Base-by-base conservation (phyloP, 2,797 vertebrate species). In the Pristis pectinata region DNA sequence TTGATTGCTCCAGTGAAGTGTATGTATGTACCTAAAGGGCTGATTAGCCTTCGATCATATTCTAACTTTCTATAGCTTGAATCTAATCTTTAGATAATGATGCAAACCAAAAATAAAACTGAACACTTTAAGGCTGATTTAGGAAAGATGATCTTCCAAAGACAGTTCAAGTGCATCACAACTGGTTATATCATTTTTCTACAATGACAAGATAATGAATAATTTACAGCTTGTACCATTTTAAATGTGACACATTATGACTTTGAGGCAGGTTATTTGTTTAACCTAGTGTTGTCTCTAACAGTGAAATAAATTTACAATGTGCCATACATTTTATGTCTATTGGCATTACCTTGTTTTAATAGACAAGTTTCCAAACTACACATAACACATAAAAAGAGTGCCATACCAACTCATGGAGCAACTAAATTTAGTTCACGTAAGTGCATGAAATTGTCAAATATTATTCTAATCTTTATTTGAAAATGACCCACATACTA, bases 141-240 rank as follows among this genome's bases (percentile, higher is more conserved):
- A 67, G 61, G 61, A 41, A 67, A 67, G 37, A 91, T 67, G 87
- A 91, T 91, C 91, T 67, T 41, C 87, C 17, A 91, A 67, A 91
- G 87, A 67, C 61, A 41, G 17, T 22, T 91, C 87, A 91, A 67
- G 87, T 64, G 37, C 59, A 27, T 91, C 87, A n/a, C n/a, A 41
- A 67, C 24, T 67, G 61, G n/a, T 91, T 19, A 41, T 91, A 91
- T 91, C 11, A 91, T 37, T 91, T 91, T 67, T 91, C 15, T 91
- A 37, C 61, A 91, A 67, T 67, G 87, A 67, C n/a, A 91, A 24
- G 87, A 34, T 41, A 67, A 64, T 91, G 61, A 91, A 91, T 67
- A 91, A 91, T 67, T 67, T 61, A 67, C n/a, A 41, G 7, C 7
- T 41, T 24, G 41, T 67, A 41, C 19, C 61, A 91, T 22, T 91